A percentile compares a stretch with the other conserved stretches of the same genome.
Evolutionary conservation across 2,888 invertebrate species (phyloP).

Genomic region (Aproaerema taeniolella): DNA sequence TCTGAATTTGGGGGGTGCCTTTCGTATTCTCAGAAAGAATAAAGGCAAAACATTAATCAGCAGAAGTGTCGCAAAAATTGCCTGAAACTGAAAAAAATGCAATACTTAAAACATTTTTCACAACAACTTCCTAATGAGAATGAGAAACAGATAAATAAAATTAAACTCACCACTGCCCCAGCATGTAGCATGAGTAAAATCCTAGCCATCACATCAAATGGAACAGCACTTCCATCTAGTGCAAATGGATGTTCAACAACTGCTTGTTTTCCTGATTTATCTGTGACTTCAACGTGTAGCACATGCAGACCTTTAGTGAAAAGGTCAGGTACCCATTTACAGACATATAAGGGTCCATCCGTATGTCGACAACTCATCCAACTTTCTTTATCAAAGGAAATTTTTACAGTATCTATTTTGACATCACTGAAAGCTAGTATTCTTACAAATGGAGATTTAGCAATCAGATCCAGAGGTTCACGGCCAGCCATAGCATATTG

Average conservation of each 20-base stretch:
- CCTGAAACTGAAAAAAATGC: slow-evolving; percentile 79
- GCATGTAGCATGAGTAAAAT: slow-evolving; percentile 88
- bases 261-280: slow-evolving; percentile 76
- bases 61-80: slow-evolving; percentile 80
- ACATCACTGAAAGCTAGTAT: slow-evolving; percentile 86
- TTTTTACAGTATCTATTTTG: slow-evolving; percentile 79
- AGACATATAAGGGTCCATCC: slow-evolving; percentile 84
- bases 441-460: slow-evolving; percentile 87
- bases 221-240: slow-evolving; percentile 82
- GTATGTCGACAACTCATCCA: slow-evolving; percentile 80
- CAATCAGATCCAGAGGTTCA: slow-evolving; percentile 83
- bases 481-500: slow-evolving; percentile 83
- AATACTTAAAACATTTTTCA: background rate
- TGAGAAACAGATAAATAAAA: background rate
- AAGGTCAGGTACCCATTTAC: slow-evolving; percentile 82
- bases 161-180: slow-evolving; percentile 81
- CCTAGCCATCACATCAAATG: slow-evolving; percentile 82
- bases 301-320: slow-evolving; percentile 82
- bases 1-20: slow-evolving; percentile 67
- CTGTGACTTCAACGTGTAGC: slow-evolving; percentile 78
- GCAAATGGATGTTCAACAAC: slow-evolving; percentile 84
- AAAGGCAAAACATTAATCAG: slow-evolving; percentile 80
- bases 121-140: slow-evolving; percentile 7
- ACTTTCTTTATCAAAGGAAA: slow-evolving; percentile 80
- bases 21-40: slow-evolving; percentile 77